phyloP scores from a whole-genome alignment of 2,797 vertebrate genomes.

The Apogon hyalosoma region DNA sequence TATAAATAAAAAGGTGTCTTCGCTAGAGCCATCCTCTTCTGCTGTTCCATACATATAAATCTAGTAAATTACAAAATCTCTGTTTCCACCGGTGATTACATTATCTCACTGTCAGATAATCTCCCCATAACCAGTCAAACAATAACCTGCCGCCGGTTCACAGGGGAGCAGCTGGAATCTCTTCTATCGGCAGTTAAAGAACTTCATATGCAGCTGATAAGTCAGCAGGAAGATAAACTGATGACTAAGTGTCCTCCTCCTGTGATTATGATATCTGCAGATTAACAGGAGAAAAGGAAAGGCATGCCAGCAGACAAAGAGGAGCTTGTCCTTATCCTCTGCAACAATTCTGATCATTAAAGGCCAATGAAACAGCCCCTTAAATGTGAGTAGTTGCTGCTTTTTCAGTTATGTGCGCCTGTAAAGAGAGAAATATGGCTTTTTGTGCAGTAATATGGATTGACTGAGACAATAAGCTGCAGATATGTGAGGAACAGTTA shows the following conservation, averaged over 20 bases:
- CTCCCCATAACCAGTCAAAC: constrained; percentile 17
- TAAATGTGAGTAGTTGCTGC: no score
- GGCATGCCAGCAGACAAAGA: no score
- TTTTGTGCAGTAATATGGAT: no score
- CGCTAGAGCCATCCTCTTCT: no score
- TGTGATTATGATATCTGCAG: constrained; percentile 13
- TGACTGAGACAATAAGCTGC: neutral
- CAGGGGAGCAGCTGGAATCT: constrained; percentile 17
- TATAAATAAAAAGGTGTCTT: no score
- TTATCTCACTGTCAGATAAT: constrained; percentile 23
- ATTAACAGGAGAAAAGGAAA: constrained; percentile 16
- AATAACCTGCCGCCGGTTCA: constrained; percentile 20
- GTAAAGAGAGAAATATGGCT: no score
- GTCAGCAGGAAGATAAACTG: constrained; percentile 27
- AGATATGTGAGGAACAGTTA: neutral
- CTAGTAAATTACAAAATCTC: neutral
- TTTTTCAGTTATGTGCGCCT: no score
- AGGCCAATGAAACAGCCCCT: no score
- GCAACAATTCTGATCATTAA: no score
- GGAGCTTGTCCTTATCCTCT: no score
- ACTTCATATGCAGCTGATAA: constrained; percentile 39
- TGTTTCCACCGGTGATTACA: neutral
- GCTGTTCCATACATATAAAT: neutral
- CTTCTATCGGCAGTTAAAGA: constrained; percentile 32
- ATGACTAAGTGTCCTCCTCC: constrained; percentile 30